phyloP scores from a whole-genome alignment of 2,797 vertebrate genomes.

The Anas bahamensis region DNA sequence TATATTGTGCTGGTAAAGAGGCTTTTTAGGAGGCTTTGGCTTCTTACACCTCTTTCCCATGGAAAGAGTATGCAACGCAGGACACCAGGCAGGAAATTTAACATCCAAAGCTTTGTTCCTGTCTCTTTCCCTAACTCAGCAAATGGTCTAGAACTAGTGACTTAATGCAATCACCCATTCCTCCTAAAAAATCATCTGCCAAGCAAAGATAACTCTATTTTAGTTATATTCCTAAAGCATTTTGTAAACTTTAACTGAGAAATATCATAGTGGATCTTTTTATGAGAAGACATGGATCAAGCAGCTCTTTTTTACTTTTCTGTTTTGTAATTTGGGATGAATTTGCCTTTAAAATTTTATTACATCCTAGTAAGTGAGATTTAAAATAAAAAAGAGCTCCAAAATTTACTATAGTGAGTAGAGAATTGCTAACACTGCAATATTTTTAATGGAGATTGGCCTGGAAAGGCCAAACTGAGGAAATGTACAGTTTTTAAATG shows the following conservation, averaged over 20 bases:
- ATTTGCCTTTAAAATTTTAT: constrained; percentile 9
- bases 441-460: not conserved
- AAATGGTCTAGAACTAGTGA: not conserved
- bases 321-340: not conserved
- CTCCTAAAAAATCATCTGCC: not conserved
- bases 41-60: not conserved
- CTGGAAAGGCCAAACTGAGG: not conserved
- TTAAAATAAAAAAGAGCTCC: not conserved
- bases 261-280: not conserved
- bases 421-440: not conserved
- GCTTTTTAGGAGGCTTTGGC: not conserved
- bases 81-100: not conserved
- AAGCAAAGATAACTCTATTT: not conserved
- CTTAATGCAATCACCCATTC: not conserved
- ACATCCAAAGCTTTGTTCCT: not conserved
- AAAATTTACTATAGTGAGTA: not conserved
- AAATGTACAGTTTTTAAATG: not conserved
- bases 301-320: not conserved
- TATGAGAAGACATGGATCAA: not conserved
- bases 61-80: not conserved
- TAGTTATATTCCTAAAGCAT: not conserved
- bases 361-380: not conserved
- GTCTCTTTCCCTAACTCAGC: not conserved
- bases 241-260: not conserved
- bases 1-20: not conserved